phyloP scores from a whole-genome alignment of 35 echinoderm and acorn worm genomes.

The Nesometra sesokonis region DNA sequence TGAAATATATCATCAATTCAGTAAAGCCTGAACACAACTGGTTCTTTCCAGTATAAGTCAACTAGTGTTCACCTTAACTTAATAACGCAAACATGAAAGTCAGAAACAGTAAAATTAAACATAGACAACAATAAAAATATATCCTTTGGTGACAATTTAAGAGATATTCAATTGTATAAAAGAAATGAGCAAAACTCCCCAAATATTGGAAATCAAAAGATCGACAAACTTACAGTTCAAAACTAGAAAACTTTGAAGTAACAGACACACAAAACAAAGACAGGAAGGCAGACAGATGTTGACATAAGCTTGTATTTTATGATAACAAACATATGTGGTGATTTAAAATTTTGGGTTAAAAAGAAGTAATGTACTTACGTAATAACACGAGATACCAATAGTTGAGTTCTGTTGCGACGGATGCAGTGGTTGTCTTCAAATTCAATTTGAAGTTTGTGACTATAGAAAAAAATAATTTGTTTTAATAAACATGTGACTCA shows the following conservation, averaged over 20 bases:
- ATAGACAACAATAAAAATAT: no score
- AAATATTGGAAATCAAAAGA: neutral
- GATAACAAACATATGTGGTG: neutral
- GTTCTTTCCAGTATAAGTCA: no score
- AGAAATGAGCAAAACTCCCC: no score
- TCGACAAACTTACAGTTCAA: neutral
- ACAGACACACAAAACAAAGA: neutral
- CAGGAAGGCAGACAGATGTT: neutral
- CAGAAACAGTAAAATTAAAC: no score
- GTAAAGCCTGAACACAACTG: no score
- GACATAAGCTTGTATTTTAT: neutral
- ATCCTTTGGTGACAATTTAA: no score
- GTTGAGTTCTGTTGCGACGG: constrained; percentile 47
- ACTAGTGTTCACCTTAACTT: no score
- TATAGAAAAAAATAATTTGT: constrained; percentile 2
- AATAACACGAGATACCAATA: constrained; percentile 47
- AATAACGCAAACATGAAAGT: no score
- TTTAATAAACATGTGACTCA: neutral
- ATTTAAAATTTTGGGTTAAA: no score
- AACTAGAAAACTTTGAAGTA: neutral
- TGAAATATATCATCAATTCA: no score
- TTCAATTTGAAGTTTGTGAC: constrained; percentile 86
- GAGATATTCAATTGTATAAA: no score
- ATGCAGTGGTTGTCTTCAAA: constrained; percentile 88
- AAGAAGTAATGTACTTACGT: constrained; percentile 59